phyloP scores from a whole-genome alignment of 2,113 vertebrate species.

The Bubo bubo region DNA sequence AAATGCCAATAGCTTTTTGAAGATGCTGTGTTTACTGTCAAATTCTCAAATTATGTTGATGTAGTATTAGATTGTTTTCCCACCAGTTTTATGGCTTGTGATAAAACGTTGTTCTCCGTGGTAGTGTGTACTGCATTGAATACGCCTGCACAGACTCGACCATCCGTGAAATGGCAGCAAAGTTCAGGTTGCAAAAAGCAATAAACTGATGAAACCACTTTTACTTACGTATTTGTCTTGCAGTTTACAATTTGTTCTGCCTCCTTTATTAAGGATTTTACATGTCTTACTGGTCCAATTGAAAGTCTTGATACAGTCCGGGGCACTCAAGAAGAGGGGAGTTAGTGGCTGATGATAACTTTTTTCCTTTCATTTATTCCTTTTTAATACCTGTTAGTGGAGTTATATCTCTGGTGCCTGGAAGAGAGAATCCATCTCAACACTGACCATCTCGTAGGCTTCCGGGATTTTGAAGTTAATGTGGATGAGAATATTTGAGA shows the following conservation, averaged over 20 bases:
- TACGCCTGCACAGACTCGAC: neutral
- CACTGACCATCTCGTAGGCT: neutral
- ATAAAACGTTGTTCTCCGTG: neutral
- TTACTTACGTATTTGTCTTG: neutral
- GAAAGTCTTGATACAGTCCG: neutral
- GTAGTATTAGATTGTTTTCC: neutral
- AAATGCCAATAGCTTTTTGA: neutral
- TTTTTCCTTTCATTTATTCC: neutral
- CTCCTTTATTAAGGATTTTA: neutral
- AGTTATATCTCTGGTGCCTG: neutral
- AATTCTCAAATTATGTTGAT: neutral
- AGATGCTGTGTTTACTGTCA: slow-evolving; percentile 1
- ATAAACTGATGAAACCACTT: slow-evolving; percentile 53
- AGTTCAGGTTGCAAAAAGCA: slow-evolving; percentile 20
- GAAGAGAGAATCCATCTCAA: neutral
- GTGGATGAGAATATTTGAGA: neutral
- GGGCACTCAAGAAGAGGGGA: neutral
- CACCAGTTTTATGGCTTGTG: neutral
- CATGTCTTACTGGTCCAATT: neutral
- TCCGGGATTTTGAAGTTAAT: neutral
- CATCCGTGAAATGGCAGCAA: neutral
- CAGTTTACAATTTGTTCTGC: neutral
- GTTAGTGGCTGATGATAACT: neutral
- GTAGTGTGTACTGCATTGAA: neutral
- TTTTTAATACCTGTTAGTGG: neutral